Conservation (phyloP, 2,113 vertebrate species). For the Ochotona curzoniae region DNA sequence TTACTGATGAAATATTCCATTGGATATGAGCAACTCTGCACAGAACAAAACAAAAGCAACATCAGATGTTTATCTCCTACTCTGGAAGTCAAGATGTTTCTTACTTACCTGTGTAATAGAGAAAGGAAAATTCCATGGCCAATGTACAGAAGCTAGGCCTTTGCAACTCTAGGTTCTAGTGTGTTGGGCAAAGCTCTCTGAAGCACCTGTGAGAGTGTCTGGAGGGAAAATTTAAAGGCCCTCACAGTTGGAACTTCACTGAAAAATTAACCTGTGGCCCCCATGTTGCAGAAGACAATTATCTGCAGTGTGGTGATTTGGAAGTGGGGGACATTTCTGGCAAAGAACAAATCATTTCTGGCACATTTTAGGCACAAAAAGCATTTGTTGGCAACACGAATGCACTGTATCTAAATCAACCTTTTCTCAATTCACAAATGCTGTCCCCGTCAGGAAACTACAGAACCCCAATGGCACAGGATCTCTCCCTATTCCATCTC, state of each 20-base stretch:
- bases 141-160: neutral
- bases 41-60: neutral
- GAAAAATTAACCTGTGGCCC: neutral
- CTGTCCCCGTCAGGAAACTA: slow-evolving; percentile 19
- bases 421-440: slow-evolving; percentile 22
- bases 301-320: neutral
- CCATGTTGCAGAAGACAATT: neutral
- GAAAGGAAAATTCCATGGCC: neutral
- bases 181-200: neutral
- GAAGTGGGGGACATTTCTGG: neutral
- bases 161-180: neutral
- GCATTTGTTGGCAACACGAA: neutral
- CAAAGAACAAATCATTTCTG: slow-evolving; percentile 11
- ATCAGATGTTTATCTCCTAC: slow-evolving; percentile 33
- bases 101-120: slow-evolving; percentile 14
- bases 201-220: neutral
- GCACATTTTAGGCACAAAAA: slow-evolving; percentile 36
- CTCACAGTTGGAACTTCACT: slow-evolving; percentile 10
- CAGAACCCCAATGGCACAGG: neutral
- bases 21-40: neutral
- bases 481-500: neutral
- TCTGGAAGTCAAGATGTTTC: slow-evolving; percentile 11
- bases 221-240: neutral
- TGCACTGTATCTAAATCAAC: neutral
- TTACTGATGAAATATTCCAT: slow-evolving; percentile 3